phyloP scores from a whole-genome alignment of 2,888 invertebrate genomes.

The Lithosia quadra region DNA sequence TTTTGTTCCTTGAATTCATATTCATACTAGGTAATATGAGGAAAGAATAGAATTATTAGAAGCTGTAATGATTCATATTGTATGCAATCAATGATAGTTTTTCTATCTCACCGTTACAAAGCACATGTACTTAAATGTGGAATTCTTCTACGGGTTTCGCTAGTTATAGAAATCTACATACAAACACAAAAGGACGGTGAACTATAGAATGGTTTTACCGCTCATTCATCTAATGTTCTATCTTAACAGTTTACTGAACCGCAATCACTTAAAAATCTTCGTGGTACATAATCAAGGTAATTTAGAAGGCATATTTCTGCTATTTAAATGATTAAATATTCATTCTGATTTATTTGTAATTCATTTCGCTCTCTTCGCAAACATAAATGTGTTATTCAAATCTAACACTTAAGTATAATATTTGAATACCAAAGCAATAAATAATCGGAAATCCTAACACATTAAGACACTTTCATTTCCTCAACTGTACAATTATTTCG shows the following conservation, averaged over 20 bases:
- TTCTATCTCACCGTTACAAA: neutral
- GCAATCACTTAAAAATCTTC: neutral
- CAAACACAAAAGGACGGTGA: neutral
- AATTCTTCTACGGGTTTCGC: no score
- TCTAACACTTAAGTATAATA: constrained; percentile 8
- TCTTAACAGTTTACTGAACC: neutral
- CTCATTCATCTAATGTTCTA: neutral
- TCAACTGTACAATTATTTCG: constrained; percentile 22
- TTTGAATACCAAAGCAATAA: constrained; percentile 18
- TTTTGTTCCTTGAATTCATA: constrained; percentile 15
- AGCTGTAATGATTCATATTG: neutral
- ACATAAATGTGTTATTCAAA: constrained; percentile 9
- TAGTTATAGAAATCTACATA: neutral
- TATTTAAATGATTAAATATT: constrained; percentile 8
- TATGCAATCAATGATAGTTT: neutral
- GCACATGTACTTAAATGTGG: no score
- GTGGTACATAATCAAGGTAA: neutral
- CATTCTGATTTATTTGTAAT: constrained; percentile 11
- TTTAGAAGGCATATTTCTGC: constrained; percentile 8
- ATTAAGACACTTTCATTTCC: constrained; percentile 29
- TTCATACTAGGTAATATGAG: constrained; percentile 5
- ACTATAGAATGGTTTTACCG: neutral
- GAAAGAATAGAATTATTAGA: neutral
- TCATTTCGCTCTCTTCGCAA: constrained; percentile 15
- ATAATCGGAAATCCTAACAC: constrained; percentile 22